Base-by-base conservation (phyloP, 2,888 invertebrate genomes). In the Zele albiditarsus region DNA sequence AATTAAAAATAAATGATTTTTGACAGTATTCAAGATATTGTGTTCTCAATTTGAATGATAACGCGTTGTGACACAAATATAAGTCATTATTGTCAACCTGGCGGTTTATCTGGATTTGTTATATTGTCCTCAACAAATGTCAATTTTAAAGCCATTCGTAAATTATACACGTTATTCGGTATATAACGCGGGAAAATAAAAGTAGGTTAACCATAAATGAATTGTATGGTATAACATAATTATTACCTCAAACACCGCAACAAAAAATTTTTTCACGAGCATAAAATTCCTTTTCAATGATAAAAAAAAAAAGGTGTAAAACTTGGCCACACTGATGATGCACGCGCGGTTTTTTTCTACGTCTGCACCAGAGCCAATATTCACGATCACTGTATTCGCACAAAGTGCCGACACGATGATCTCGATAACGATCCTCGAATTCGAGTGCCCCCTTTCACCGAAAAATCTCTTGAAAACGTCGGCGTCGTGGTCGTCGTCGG, bases 401-500 rank as follows among this genome's bases (percentile, higher is more conserved):
- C 25, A 68, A 46, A 28, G 23, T 23, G 49, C 62, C 68, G 57
- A 12, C 25, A 16, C 72, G 62, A 68, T 65, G 16, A n/a, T 63
- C 38, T 25, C 10, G 58, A 69, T 58, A 58, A 69, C 57, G 33
- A 57, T 63, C 42, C 58, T 53, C 58, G 62, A 53, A 57, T 27
- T 38, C 8, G 66, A 66, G 69, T 70, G 42, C 63, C 53, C 63
- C 27, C 42, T 53, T 49, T 46, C 42, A 53, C 25, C 38, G 38
- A 71, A 71, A 62, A 53, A 62, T 58, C 53, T 77, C 75, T 68
- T 66, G 67, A 73, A 67, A 65, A 78, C 62, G 53, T 63, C 63
- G 57, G 71, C 77, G 78, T 75, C 69, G 76, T 66, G 66, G 70
- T 28, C 70, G 65, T 73, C 67, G 76, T 75, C 70, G 71, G 60